These are phyloP conservation scores for Poeciliopsis prolifica DNA, from an alignment of 2,113 vertebrate genomes.

Conservation along the genomic window DNA sequence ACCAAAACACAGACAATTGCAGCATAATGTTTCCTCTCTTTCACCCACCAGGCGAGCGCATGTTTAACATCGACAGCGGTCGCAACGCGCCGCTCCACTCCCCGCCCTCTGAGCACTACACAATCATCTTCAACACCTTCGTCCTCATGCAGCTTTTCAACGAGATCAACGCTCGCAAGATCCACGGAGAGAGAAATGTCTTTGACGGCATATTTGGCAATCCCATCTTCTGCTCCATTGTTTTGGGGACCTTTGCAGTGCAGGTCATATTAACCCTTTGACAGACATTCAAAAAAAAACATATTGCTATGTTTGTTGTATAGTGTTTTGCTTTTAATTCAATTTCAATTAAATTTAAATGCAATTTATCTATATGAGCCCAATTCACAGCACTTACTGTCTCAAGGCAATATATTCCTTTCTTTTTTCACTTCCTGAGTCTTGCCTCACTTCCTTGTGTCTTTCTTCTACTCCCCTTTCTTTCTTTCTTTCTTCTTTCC, in stretches of 20 bases:
- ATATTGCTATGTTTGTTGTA: not conserved
- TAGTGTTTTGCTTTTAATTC: not conserved
- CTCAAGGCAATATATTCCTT: too few species aligned
- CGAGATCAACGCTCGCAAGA: slow-evolving; percentile 87
- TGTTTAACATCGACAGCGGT: slow-evolving; percentile 91
- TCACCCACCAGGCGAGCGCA: slow-evolving; percentile 82
- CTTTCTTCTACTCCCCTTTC: too few species aligned
- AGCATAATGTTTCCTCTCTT: not conserved
- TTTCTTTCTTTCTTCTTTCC: too few species aligned
- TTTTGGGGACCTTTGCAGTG: slow-evolving; percentile 81
- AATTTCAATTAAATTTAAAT: too few species aligned
- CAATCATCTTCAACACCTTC: slow-evolving; percentile 86
- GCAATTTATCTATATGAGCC: too few species aligned
- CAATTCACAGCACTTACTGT: too few species aligned
- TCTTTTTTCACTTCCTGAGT: too few species aligned
- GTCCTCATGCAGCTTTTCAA: slow-evolving; percentile 90
- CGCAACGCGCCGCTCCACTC: slow-evolving; percentile 87
- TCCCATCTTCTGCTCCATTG: slow-evolving; percentile 88
- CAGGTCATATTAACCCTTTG: slow-evolving; percentile 70
- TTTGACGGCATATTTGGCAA: slow-evolving; percentile 86
- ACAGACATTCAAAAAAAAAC: not conserved
- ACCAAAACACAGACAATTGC: not conserved
- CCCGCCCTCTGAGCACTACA: slow-evolving; percentile 88
- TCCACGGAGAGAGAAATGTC: slow-evolving; percentile 85
- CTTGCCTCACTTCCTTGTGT: too few species aligned